These are phyloP conservation scores for Bombus waltoni DNA, from an alignment of 1,140 invertebrate genomes.

Conservation along the genomic window DNA sequence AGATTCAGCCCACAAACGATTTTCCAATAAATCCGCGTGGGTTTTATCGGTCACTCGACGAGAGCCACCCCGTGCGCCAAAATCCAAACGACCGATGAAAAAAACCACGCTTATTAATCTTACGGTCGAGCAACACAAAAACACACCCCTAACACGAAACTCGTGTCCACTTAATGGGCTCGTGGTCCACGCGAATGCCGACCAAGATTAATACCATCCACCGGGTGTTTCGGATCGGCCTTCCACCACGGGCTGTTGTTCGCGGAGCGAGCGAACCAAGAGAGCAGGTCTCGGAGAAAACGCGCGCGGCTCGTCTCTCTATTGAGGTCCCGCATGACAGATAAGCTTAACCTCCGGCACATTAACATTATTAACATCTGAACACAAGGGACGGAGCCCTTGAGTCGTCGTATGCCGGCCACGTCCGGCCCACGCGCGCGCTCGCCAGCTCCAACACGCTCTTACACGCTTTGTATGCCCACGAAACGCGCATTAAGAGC, in stretches of 20 bases:
- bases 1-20: neutral
- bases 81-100: neutral
- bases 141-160: conserved; percentile 52
- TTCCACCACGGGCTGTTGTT: conserved; percentile 38
- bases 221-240: conserved; percentile 58
- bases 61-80: neutral
- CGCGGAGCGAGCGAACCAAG: conserved; percentile 40
- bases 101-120: conserved; percentile 36
- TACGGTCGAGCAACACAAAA: neutral
- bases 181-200: conserved; percentile 48
- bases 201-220: conserved; percentile 63
- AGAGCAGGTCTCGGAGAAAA: conserved; percentile 5
- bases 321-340: conserved; percentile 75
- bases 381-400: conserved; percentile 62
- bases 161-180: conserved; percentile 59
- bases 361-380: conserved; percentile 78
- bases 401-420: conserved; percentile 47
- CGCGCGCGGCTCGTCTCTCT: conserved; percentile 68
- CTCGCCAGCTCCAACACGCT: conserved; percentile 61
- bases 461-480: conserved; percentile 59
- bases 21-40: too few species aligned
- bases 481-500: conserved; percentile 62
- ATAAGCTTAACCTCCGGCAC: conserved; percentile 78
- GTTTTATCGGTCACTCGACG: neutral
- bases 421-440: conserved; percentile 42